Percentiles rank a stretch among this genome's conserved stretches.
Conservation (phyloP, 2,888 invertebrate genomes). For the Anthoptus insignis region DNA sequence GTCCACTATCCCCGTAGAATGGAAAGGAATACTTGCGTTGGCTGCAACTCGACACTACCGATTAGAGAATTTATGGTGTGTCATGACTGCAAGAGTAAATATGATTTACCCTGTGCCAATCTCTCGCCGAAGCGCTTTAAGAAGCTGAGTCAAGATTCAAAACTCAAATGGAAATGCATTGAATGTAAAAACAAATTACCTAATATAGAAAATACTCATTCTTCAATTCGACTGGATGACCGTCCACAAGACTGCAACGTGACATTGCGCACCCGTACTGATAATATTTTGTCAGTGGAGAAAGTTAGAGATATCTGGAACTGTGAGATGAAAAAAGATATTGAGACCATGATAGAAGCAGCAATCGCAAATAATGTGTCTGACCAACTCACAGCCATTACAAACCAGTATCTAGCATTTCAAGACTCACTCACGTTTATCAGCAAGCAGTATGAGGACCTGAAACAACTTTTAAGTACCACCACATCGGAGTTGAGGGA, state of each 20-base stretch:
- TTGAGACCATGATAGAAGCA: not conserved
- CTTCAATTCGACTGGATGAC: not conserved
- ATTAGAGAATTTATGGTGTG: slow-evolving; percentile 19
- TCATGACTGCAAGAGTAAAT: slow-evolving; percentile 5
- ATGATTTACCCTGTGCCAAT: slow-evolving; percentile 5
- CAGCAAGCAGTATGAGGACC: slow-evolving; percentile 16
- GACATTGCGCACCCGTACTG: not conserved
- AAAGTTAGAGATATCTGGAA: not conserved
- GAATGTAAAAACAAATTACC: slow-evolving; percentile 11
- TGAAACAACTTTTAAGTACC: not conserved
- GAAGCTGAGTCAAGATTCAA: not conserved
- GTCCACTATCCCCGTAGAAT: not conserved
- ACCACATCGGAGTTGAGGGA: not conserved
- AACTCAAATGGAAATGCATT: slow-evolving; percentile 9
- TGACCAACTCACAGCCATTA: not conserved
- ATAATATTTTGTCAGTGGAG: not conserved
- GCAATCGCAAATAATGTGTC: not conserved
- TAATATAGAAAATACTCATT: not conserved
- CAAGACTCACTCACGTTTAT: slow-evolving; percentile 10
- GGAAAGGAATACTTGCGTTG: not conserved
- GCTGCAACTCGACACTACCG: slow-evolving; percentile 13
- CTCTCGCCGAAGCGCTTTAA: not conserved
- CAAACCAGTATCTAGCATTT: not conserved
- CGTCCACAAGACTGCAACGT: not conserved
- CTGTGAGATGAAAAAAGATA: not conserved